Conservation (phyloP, 2,797 vertebrate genomes). For the Gymnothorax javanicus region DNA sequence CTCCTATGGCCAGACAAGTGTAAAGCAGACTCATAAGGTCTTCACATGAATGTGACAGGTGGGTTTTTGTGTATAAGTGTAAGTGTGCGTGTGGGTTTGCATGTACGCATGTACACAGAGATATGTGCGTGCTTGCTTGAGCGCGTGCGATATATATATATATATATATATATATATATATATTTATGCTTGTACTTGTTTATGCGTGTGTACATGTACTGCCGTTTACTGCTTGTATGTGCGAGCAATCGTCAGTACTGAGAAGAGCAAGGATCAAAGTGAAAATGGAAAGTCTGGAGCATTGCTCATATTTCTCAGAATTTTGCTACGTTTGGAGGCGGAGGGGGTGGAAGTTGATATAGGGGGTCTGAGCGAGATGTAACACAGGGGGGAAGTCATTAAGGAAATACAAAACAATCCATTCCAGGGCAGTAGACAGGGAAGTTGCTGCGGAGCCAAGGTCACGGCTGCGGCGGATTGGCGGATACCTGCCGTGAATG, state of each 20-base stretch:
- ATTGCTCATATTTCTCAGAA: background rate
- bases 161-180: background rate
- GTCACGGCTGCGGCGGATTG: background rate
- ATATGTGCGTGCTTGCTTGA: no score
- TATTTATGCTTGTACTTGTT: background rate
- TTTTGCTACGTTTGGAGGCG: background rate
- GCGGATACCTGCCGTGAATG: conserved; percentile 15
- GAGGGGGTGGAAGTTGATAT: background rate
- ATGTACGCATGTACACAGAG: no score
- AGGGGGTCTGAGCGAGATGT: background rate
- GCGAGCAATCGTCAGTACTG: background rate
- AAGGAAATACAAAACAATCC: conserved; percentile 27
- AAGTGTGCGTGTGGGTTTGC: background rate
- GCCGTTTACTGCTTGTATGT: background rate
- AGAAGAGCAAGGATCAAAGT: background rate
- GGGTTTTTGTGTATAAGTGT: background rate
- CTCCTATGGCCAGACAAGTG: no score
- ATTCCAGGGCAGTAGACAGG: conserved; percentile 13
- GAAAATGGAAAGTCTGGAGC: background rate
- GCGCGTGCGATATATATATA: background rate
- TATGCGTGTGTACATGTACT: background rate
- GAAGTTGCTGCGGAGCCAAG: background rate
- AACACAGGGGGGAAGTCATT: conserved; percentile 13
- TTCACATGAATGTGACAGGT: no score
- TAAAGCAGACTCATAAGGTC: no score